Base-by-base conservation (phyloP, 1,140 invertebrate genomes). In the Sycophaga agraensis region DNA sequence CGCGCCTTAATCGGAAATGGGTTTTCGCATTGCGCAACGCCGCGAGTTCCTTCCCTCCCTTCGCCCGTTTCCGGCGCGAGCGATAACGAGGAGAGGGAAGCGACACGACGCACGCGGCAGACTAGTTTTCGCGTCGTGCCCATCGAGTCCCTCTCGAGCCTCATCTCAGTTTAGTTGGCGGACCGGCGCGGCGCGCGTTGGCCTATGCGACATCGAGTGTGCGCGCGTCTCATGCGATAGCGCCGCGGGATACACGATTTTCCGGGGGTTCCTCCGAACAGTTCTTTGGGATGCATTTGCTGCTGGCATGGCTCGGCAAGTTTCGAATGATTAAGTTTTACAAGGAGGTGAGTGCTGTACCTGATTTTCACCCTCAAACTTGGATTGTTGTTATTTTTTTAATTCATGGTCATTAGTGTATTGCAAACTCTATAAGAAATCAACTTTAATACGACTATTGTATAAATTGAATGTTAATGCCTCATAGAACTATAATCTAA, bases 241-340 rank as follows among this genome's bases (percentile, higher is more conserved):
- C n/a, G n/a, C n/a, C n/a, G n/a, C n/a, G n/a, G n/a, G n/a, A n/a
- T n/a, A n/a, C n/a, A n/a, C n/a, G n/a, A n/a, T n/a, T n/a, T n/a
- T n/a, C n/a, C n/a, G n/a, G n/a, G n/a, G n/a, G n/a, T n/a, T n/a
- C n/a, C n/a, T n/a, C n/a, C n/a, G n/a, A n/a, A n/a, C n/a, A n/a
- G n/a, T n/a, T n/a, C n/a, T 46, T 46, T 46, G 48, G 48, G n/a
- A n/a, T n/a, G 24, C 4, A 59, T 45, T 35, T 59, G 19, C 43
- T 28, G 28, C 8, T 14, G 6, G 21, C 48, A n/a, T 53, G 58
- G 14, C n/a, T 45, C 7, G 6, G 17, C 3, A 61, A 40, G 16
- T 49, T 61, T 9, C 59, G 49, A 8, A 63, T 63, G 54, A 50
- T 63, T 43, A 63, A 63, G 26, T 56, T 50, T 35, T 63, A 56